Base-by-base conservation (phyloP, 2,888 invertebrate genomes). In the Trisateles emortualis region DNA sequence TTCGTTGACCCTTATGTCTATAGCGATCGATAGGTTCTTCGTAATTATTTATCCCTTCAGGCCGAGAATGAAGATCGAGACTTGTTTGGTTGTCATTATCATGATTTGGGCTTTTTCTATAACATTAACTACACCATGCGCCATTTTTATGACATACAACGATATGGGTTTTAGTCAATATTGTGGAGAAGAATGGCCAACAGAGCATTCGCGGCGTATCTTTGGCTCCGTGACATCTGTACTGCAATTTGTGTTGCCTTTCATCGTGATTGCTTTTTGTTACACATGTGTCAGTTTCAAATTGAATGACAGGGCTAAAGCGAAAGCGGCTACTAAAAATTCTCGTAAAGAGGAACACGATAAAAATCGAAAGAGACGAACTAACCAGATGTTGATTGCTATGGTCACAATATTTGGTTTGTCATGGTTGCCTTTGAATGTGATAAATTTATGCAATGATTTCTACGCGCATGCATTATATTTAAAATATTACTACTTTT, bases 321-420 rank as follows among this genome's bases (percentile, higher is more conserved):
- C 95, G 50, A 98, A 97, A 79, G 98, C 98, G 0, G 98, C 98
- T 0, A 95, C 94, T 36, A 96, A 96, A 76, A 96, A 96, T 49
- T 95, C 96, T n/a, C 94, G 96, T 6, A 96, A 97, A 78, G 98
- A 98, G 81, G 98, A 98, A 79, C 94, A 96, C 11, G 99, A 99
- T 79, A 95, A 98, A 45, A 96, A 97, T 75, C 94, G 99, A 51
- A 98, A 99, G 79, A 94, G 96, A 48, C 94, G 98, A 33, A 99
- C 99, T 5, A 99, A 99, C 86, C 95, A 98, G 66, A 99, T 99
- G 99, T 92, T 99, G 55, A 98, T 99, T 56, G 97, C 98, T 1
- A 99, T 99, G 99, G 99, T 97, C 8, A 95, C 96, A 9, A 98
- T 99, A 47, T 99, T 99, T 81, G 97, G 98, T 0, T 92, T 98